Conservation (phyloP, 2,888 invertebrate species). For the Halocaridina rubra region DNA sequence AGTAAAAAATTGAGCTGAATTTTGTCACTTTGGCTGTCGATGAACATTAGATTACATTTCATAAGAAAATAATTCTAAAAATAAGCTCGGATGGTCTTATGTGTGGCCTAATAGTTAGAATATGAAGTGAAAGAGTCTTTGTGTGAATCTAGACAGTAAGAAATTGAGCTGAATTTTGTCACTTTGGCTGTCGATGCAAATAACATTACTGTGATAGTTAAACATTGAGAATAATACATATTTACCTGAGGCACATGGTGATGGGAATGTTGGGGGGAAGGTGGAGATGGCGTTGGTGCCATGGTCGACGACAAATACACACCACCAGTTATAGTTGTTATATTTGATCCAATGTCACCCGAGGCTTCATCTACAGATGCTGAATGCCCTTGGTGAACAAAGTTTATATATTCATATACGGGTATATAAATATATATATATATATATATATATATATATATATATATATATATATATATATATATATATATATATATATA, state of each 20-base stretch:
- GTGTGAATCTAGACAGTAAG: neutral
- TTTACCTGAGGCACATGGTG: slow-evolving; percentile 32
- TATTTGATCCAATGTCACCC: neutral
- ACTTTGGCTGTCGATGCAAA: no score
- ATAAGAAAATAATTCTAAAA: no score
- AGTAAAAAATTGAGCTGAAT: no score
- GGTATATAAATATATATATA: no score
- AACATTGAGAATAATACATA: neutral
- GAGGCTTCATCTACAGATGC: neutral
- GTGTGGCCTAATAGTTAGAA: neutral
- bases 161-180: no score
- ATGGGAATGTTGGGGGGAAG: neutral
- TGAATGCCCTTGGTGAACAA: neutral
- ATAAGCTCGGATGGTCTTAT: no score
- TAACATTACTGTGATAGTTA: no score
- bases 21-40: no score
- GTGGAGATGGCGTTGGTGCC: slow-evolving; percentile 26
- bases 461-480: no score
- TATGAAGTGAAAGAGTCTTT: neutral
- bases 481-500: neutral
- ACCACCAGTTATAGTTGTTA: slow-evolving; percentile 35
- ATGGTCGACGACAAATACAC: slow-evolving; percentile 27
- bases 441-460: no score
- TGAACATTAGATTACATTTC: no score
- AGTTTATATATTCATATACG: no score